Percentiles rank a stretch among this genome's conserved stretches.
Evolutionary conservation across 2,797 vertebrate genomes (phyloP).

Genomic region (Crax fasciolata): DNA sequence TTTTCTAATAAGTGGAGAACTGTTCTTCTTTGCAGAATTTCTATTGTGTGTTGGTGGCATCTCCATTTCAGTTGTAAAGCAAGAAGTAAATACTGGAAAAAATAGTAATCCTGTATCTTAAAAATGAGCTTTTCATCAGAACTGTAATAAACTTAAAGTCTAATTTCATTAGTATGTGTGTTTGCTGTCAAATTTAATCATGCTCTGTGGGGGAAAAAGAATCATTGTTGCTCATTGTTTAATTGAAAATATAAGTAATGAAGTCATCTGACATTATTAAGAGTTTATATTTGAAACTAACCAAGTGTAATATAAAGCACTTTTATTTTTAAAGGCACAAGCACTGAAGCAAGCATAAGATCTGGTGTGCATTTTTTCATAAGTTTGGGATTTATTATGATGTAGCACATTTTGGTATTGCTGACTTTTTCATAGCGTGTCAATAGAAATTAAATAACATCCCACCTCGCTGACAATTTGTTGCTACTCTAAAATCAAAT

Average conservation of each 20-base stretch:
- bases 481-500: conserved; percentile 69
- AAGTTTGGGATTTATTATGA: conserved; percentile 33
- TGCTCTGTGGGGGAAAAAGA: neutral
- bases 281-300: neutral
- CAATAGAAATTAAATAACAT: conserved; percentile 72
- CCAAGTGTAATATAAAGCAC: neutral
- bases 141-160: neutral
- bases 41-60: neutral
- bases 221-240: neutral
- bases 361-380: neutral
- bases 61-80: neutral
- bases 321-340: conserved; percentile 45
- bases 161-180: conserved; percentile 32
- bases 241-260: conserved; percentile 37
- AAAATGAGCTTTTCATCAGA: neutral
- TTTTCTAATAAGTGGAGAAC: neutral
- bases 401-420: conserved; percentile 38
- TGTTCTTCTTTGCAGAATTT: neutral
- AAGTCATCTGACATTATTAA: conserved; percentile 17
- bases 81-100: conserved; percentile 5
- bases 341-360: neutral
- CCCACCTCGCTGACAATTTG: conserved; percentile 52
- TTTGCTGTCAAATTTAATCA: conserved; percentile 10
- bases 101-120: neutral
- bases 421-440: conserved; percentile 57